Evolutionary conservation across 2,797 vertebrate genomes (phyloP), one percentile per base, ranked within the genome.

Genomic region (Poeciliopsis infans): DNA sequence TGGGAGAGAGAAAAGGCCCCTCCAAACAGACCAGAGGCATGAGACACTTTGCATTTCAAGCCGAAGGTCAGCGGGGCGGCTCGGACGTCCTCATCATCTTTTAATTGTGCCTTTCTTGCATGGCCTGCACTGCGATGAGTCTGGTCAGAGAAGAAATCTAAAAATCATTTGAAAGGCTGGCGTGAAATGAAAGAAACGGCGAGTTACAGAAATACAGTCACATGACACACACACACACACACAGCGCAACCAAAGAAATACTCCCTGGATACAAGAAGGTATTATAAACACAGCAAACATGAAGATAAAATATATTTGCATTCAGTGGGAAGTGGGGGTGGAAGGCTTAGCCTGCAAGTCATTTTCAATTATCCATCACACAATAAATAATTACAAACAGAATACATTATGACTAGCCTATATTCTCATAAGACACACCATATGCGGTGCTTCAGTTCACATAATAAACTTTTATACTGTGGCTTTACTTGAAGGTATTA

Each of bases 1-100:
- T 84, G 84, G 86, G 87, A 90, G 88, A 93, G 90, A 92, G 86
- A 92, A 89, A 93, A 51, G 20, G 85, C 85, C 89, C 91, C 88
- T 92, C 89, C 85, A 86, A 93, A 93, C 93, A 90, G 91, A 94
- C 94, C 91, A 86, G 91, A 93, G 92, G 93, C 93, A 91, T 93
- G 92, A 93, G 91, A 91, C 91, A 88, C 88, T 93, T 93, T 95
- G 93, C 87, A 93, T 94, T 93, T 93, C 92, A 90, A 88, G 88
- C 91, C 94, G 93, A 95, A 95, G 94, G 93, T 95, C 94, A 94
- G 83, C 84, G 49, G 89, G 89, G 89, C 91, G 80, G 83, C 88
- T 75, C 80, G 82, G 86, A 86, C 66, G 77, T 90, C 88, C 87
- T 87, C 69, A 25, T 25, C 20, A 6, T 41, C 39, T 69, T 69